These are phyloP conservation scores for Pseudopleuronectes americanus DNA, from an alignment of 2,797 vertebrate genomes.

Conservation along the genomic window DNA sequence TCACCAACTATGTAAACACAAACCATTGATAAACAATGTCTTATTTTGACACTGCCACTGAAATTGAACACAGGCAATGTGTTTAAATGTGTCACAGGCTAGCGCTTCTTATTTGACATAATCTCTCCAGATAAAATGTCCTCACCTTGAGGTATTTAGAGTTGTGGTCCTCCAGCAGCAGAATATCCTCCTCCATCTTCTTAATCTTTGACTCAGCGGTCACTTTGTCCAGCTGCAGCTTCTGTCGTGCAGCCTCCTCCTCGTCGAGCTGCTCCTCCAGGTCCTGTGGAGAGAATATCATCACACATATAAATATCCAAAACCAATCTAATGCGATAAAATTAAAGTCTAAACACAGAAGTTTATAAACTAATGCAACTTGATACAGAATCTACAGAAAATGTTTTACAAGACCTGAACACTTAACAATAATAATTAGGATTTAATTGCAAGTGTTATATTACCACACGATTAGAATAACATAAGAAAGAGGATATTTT, in stretches of 20 bases:
- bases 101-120: too few species aligned
- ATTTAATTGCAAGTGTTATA: too few species aligned
- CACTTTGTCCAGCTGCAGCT: conserved; percentile 97
- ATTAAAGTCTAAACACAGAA: not conserved
- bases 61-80: not conserved
- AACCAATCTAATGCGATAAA: not conserved
- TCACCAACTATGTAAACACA: too few species aligned
- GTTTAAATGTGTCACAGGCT: not conserved
- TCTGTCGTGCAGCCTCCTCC: conserved; percentile 96
- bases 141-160: conserved; percentile 96
- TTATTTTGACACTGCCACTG: too few species aligned
- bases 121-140: not conserved
- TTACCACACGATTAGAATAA: not conserved
- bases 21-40: too few species aligned
- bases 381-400: not conserved
- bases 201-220: conserved; percentile 98
- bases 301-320: not conserved
- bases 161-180: conserved; percentile 96
- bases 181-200: conserved; percentile 97
- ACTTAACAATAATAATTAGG: too few species aligned
- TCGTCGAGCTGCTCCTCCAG: conserved; percentile 97
- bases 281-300: conserved; percentile 80
- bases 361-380: not conserved
- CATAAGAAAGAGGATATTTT: not conserved
- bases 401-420: too few species aligned